Conservation (phyloP, 37 sponge, comb jelly and placozoan genomes). For the Beroe forskalii region DNA sequence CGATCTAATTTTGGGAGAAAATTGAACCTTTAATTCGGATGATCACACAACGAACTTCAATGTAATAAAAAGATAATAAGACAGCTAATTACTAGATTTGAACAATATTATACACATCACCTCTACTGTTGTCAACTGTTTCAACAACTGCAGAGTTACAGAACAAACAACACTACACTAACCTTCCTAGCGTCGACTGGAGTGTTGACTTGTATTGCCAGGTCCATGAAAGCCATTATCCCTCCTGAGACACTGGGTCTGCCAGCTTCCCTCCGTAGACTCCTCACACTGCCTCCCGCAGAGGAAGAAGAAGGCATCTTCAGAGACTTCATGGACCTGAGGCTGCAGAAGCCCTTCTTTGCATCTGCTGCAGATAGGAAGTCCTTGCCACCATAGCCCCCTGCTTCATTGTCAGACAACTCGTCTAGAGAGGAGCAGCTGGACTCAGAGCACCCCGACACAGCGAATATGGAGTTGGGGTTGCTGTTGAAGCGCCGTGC, state of each 20-base stretch:
- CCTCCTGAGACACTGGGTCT: not conserved
- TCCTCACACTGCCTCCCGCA: not conserved
- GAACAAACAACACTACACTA: not conserved
- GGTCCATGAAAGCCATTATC: not conserved
- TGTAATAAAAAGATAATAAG: no score
- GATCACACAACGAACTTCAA: no score
- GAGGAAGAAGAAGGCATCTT: not conserved
- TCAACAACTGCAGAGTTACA: no score
- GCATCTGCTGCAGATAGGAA: not conserved
- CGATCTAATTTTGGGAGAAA: no score
- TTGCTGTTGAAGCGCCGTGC: not conserved
- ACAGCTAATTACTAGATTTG: no score
- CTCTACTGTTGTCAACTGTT: no score
- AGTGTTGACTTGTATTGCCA: constrained; percentile 58
- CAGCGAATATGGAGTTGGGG: constrained; percentile 1
- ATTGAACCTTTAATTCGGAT: no score
- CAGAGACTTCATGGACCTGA: not conserved
- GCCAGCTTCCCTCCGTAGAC: not conserved
- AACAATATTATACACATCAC: no score
- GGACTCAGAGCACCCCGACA: constrained; percentile 61
- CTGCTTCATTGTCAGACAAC: not conserved
- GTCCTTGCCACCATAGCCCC: not conserved
- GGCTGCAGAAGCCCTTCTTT: not conserved
- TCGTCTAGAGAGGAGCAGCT: constrained; percentile 29
- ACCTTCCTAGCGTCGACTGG: constrained; percentile 39